Evolutionary conservation across 2,113 vertebrate genomes (phyloP).

Genomic region (Percopsis transmontana): DNA sequence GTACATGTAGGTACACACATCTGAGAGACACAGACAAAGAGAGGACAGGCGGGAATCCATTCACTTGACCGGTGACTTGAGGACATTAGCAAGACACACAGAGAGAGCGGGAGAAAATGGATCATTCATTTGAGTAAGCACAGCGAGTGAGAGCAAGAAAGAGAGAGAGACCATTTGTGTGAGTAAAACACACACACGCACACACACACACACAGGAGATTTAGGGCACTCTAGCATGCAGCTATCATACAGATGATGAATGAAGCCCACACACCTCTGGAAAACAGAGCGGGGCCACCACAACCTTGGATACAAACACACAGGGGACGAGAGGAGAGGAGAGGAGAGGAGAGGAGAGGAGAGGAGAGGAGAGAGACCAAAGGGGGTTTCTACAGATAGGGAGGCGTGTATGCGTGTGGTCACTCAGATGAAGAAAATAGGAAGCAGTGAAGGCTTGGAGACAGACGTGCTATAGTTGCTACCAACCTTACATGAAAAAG

Average conservation of each 20-base stretch:
- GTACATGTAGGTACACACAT: no score
- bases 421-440: conserved; percentile 25
- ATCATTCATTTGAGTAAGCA: conserved; percentile 41
- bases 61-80: neutral
- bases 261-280: conserved; percentile 68
- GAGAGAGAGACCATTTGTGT: conserved; percentile 19
- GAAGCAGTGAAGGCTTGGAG: conserved; percentile 27
- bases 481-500: neutral
- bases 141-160: conserved; percentile 3
- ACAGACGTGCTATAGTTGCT: conserved; percentile 11
- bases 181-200: conserved; percentile 3
- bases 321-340: conserved; percentile 32
- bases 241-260: conserved; percentile 71
- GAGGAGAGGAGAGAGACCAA: conserved; percentile 10
- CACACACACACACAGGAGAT: conserved; percentile 37
- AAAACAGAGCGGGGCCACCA: conserved; percentile 61
- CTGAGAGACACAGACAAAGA: conserved; percentile 8
- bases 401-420: conserved; percentile 36
- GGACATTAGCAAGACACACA: no score
- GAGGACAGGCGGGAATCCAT: conserved; percentile 14
- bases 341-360: neutral
- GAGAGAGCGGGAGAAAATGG: neutral
- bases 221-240: conserved; percentile 54
- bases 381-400: conserved; percentile 23
- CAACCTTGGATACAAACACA: conserved; percentile 70